Evolutionary conservation across 2,797 vertebrate genomes (phyloP).

Genomic region (Schizothorax lantsangensis): DNA sequence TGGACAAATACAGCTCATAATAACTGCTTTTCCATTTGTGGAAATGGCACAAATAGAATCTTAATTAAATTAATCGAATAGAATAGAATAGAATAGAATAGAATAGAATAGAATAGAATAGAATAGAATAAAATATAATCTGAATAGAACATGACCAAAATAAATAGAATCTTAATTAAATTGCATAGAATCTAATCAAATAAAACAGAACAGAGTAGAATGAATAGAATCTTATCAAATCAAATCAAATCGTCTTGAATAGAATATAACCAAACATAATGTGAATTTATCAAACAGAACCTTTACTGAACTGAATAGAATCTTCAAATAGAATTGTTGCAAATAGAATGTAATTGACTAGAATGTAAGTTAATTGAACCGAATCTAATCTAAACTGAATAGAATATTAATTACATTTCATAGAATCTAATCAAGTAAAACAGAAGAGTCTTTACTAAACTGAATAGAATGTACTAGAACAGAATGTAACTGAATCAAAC

Average conservation of each 20-base stretch:
- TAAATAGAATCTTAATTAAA: background rate
- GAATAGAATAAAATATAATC: background rate
- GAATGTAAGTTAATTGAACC: background rate
- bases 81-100: background rate
- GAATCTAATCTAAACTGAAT: background rate
- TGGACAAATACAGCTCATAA: background rate
- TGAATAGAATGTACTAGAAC: background rate
- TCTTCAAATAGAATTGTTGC: background rate
- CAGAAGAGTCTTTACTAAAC: background rate
- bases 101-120: background rate
- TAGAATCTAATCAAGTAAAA: too few species aligned
- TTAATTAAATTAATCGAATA: background rate
- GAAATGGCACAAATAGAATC: background rate
- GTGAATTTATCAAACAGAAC: background rate
- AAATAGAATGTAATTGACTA: background rate
- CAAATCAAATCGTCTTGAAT: background rate
- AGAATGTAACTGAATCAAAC: background rate
- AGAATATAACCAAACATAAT: background rate
- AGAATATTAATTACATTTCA: background rate
- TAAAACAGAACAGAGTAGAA: background rate
- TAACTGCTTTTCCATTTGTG: background rate
- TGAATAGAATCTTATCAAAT: background rate
- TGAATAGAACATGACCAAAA: background rate
- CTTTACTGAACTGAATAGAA: background rate
- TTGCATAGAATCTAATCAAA: background rate